Conservation (phyloP, 2,113 vertebrate genomes). For the Butorides virescens region DNA sequence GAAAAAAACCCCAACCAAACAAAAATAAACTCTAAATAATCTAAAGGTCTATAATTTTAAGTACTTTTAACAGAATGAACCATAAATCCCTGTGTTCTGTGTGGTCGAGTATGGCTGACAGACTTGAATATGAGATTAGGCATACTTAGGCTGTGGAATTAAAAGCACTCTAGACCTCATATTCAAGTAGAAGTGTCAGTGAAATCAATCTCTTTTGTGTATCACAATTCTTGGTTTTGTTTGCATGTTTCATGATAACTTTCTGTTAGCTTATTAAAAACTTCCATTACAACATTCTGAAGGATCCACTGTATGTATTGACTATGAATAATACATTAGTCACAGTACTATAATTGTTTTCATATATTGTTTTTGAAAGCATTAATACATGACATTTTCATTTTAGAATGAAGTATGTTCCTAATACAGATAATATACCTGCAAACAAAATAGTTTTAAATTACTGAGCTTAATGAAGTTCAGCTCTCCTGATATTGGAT, state of each 20-base stretch:
- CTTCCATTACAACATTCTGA: neutral
- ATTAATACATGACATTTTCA: neutral
- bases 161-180: neutral
- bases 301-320: neutral
- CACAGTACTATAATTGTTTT: neutral
- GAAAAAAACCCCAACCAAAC: neutral
- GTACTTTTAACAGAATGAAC: neutral
- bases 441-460: neutral
- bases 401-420: neutral
- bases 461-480: slow-evolving; percentile 1
- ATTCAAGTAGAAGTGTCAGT: neutral
- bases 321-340: neutral
- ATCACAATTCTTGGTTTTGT: neutral
- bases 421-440: neutral
- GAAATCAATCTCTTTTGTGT: neutral
- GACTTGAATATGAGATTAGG: neutral
- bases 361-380: neutral
- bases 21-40: neutral
- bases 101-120: neutral
- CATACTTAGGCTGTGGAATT: neutral
- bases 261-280: neutral
- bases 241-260: neutral
- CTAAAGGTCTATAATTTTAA: neutral
- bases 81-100: neutral
- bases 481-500: neutral